Conservation (phyloP, 2,797 vertebrate species). For the Propithecus perrieri region DNA sequence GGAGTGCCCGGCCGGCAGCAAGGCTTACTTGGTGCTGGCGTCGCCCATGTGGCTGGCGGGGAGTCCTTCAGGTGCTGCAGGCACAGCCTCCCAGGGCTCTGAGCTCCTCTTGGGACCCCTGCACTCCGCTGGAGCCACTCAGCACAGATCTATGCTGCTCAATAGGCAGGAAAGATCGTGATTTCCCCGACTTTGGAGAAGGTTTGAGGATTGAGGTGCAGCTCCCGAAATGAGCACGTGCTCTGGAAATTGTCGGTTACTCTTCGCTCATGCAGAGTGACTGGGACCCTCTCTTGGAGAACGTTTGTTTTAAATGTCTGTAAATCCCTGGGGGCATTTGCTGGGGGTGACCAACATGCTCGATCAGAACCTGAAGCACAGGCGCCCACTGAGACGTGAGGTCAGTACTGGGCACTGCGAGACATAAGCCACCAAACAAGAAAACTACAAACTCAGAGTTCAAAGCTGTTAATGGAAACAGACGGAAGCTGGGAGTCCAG, state of each 20-base stretch:
- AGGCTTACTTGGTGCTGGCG: no score
- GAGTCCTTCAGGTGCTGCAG: not conserved
- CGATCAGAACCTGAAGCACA: not conserved
- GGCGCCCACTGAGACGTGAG: not conserved
- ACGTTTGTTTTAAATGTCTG: not conserved
- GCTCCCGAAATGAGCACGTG: not conserved
- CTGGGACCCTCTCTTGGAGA: not conserved
- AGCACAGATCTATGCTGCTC: not conserved
- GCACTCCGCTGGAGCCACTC: not conserved
- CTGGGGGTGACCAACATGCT: not conserved
- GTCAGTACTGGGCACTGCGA: not conserved
- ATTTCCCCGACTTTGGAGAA: no score
- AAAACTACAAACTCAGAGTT: not conserved
- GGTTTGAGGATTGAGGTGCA: not conserved
- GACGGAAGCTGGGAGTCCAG: not conserved
- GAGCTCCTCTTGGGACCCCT: not conserved
- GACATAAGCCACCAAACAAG: not conserved
- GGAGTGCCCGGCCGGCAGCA: not conserved
- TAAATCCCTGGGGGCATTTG: not conserved
- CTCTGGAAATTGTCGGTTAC: not conserved
- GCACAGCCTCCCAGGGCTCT: not conserved
- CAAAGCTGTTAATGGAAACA: not conserved
- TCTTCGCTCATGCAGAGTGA: not conserved
- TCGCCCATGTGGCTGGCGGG: accelerated
- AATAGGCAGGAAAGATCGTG: not conserved